Evolutionary conservation across 2,113 vertebrate genomes (phyloP).

Genomic region (Poeciliopsis retropinna): DNA sequence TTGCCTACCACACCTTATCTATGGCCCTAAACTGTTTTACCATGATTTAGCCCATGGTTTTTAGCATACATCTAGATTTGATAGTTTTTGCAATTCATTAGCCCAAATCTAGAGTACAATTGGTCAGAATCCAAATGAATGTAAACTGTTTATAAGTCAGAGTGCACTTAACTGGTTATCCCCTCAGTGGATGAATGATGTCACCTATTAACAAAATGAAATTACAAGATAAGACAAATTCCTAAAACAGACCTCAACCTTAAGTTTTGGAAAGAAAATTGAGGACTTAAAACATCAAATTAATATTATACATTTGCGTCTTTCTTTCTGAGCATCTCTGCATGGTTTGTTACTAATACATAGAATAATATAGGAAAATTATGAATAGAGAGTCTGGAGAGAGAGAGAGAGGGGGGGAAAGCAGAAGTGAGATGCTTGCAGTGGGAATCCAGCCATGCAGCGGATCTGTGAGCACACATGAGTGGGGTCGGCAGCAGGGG

Average conservation of each 20-base stretch:
- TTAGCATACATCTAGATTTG: background rate
- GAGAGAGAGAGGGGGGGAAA: background rate
- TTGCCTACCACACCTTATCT: background rate
- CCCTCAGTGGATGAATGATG: background rate
- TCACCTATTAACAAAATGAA: background rate
- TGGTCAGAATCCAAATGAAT: background rate
- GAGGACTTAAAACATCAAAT: too few species aligned
- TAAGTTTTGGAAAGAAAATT: too few species aligned
- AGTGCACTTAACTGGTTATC: background rate
- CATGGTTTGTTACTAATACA: conserved; percentile 18
- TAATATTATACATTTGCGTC: background rate
- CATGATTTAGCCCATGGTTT: background rate
- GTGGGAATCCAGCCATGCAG: conserved; percentile 61
- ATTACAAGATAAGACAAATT: conserved; percentile 11
- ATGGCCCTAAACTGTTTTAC: too few species aligned
- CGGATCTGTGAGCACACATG: conserved; percentile 72
- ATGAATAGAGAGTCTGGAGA: conserved; percentile 25
- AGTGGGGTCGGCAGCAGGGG: conserved; percentile 32
- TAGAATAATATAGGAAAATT: conserved; percentile 26
- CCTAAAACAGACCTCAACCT: background rate
- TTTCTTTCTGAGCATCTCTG: background rate
- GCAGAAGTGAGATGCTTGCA: conserved; percentile 35
- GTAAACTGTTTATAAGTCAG: background rate
- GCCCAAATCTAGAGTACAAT: background rate
- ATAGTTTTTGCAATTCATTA: background rate